These are phyloP conservation scores for Pseudomugil gertrudae DNA, from an alignment of 2,797 vertebrate species.

Conservation along the genomic window DNA sequence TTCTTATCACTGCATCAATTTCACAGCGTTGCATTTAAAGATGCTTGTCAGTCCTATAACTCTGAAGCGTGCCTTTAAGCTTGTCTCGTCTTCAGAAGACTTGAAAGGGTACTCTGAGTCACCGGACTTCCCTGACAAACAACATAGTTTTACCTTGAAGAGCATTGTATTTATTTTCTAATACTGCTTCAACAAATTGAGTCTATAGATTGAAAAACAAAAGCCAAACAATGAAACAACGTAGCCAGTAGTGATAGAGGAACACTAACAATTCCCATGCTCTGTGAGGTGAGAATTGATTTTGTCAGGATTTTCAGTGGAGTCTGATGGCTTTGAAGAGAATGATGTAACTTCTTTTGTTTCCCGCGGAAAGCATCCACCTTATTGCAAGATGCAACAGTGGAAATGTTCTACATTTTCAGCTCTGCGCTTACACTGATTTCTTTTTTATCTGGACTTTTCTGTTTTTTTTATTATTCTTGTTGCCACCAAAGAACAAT, in stretches of 20 bases:
- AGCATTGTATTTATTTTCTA: background rate
- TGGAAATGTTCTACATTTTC: background rate
- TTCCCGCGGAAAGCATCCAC: background rate
- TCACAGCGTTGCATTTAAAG: background rate
- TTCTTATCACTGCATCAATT: background rate
- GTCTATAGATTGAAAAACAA: background rate
- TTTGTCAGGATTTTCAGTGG: background rate
- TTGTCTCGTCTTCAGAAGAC: background rate
- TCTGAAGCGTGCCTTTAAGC: background rate
- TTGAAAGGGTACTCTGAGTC: background rate
- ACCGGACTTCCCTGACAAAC: background rate
- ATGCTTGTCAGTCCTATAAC: background rate
- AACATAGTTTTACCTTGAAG: too few species aligned
- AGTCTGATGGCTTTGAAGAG: background rate
- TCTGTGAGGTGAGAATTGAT: background rate
- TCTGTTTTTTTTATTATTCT: background rate
- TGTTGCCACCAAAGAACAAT: too few species aligned
- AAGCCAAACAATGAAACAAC: too few species aligned
- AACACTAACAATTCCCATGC: background rate
- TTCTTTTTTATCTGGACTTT: background rate
- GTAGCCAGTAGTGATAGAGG: too few species aligned
- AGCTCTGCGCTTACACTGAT: background rate
- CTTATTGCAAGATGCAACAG: background rate
- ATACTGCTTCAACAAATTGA: background rate
- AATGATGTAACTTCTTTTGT: background rate